Conservation (phyloP, 1,140 invertebrate genomes). For the Ganaspis sp. region DNA sequence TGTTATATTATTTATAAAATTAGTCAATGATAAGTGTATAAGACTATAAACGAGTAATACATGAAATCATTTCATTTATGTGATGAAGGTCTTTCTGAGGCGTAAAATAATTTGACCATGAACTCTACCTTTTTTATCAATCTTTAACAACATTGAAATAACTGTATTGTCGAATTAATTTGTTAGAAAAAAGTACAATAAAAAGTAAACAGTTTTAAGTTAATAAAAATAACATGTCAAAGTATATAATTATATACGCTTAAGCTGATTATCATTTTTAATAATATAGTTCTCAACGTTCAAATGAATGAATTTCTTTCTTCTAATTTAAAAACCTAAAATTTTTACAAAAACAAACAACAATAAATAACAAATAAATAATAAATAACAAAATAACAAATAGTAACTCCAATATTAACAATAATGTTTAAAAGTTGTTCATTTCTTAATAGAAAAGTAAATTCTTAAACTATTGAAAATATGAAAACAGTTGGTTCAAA, state of each 20-base stretch:
- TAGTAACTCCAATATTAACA: too few relatives aligned
- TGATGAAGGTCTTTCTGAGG: slow-evolving; percentile 8
- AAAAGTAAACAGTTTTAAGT: not conserved
- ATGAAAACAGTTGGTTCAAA: too few relatives aligned
- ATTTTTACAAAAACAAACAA: too few relatives aligned
- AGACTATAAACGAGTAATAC: not conserved
- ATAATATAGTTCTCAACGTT: too few relatives aligned
- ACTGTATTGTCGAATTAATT: slow-evolving; percentile 9
- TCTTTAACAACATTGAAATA: not conserved
- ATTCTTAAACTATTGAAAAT: too few relatives aligned
- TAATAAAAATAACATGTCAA: not conserved
- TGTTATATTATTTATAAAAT: not conserved
- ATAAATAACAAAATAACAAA: too few relatives aligned
- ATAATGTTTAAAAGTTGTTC: too few relatives aligned
- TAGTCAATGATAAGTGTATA: not conserved
- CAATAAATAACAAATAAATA: too few relatives aligned
- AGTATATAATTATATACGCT: not conserved
- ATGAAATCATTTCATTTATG: not conserved
- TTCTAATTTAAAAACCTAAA: too few relatives aligned
- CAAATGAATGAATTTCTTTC: too few relatives aligned
- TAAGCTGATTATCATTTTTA: too few relatives aligned
- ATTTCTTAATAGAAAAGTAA: too few relatives aligned
- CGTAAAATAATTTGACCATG: slow-evolving; percentile 9
- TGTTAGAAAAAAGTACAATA: not conserved
- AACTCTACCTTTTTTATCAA: slow-evolving; percentile 3